These are phyloP conservation scores for Drosophila takahashii DNA, from an alignment of 1,140 invertebrate species.

Conservation along the genomic window DNA sequence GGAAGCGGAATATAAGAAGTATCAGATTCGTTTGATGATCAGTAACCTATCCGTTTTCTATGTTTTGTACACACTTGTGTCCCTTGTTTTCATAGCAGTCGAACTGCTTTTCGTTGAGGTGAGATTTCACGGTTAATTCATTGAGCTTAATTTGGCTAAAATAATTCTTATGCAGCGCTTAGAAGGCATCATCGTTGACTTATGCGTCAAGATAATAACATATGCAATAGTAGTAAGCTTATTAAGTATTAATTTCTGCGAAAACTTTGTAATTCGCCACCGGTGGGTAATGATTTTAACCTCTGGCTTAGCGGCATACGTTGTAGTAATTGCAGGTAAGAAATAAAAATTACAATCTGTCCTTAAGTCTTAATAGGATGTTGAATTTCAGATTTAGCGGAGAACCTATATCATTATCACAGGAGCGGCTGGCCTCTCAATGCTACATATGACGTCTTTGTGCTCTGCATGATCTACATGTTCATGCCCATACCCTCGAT, in stretches of 20 bases:
- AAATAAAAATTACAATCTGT: neutral
- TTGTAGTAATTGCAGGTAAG: conserved; percentile 59
- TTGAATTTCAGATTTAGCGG: conserved; percentile 84
- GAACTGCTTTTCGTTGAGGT: conserved; percentile 5
- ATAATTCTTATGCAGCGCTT: conserved; percentile 1
- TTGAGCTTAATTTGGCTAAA: neutral
- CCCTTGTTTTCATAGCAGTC: neutral
- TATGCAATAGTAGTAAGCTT: conserved; percentile 75
- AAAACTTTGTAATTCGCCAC: conserved; percentile 80
- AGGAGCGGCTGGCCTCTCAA: conserved; percentile 78
- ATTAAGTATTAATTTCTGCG: conserved; percentile 84
- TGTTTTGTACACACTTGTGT: conserved; percentile 9
- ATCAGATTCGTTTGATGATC: conserved; percentile 39
- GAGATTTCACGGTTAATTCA: neutral
- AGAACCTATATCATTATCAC: conserved; percentile 85
- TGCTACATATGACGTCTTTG: conserved; percentile 88
- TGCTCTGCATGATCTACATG: conserved; percentile 90
- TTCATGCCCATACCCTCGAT: conserved; percentile 91
- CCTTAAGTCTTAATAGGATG: neutral
- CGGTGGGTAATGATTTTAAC: conserved; percentile 84
- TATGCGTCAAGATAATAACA: conserved; percentile 54
- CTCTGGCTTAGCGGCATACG: conserved; percentile 80
- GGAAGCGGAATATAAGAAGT: conserved; percentile 33
- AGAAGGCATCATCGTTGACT: conserved; percentile 46
- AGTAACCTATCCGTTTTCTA: conserved; percentile 41